phyloP scores from a whole-genome alignment of 2,113 vertebrate genomes.

The Oenanthe oenanthe region DNA sequence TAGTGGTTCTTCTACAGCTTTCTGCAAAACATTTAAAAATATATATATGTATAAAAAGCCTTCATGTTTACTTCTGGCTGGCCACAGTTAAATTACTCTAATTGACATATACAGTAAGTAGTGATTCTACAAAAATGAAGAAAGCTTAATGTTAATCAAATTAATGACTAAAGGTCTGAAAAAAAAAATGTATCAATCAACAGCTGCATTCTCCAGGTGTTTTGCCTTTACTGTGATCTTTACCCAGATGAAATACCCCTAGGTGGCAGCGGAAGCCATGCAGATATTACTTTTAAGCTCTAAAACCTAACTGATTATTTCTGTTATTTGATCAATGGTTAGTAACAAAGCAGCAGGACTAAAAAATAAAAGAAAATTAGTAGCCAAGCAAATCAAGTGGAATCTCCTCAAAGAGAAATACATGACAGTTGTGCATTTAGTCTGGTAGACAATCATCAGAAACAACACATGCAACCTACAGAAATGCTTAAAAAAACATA shows the following conservation, averaged over 20 bases:
- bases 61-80: slow-evolving; percentile 68
- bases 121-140: slow-evolving; percentile 70
- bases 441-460: not conserved
- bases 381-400: slow-evolving; percentile 14
- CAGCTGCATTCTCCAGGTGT: not conserved
- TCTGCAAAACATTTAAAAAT: slow-evolving; percentile 86
- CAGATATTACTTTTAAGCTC: not conserved
- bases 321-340: not conserved
- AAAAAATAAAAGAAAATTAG: not conserved
- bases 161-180: slow-evolving; percentile 12
- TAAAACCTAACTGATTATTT: not conserved
- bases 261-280: slow-evolving; percentile 51
- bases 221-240: not conserved
- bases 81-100: slow-evolving; percentile 75
- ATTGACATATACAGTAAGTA: slow-evolving; percentile 73
- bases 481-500: not conserved
- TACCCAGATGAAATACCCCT: slow-evolving; percentile 22
- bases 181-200: not conserved
- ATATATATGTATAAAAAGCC: slow-evolving; percentile 72
- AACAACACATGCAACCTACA: slow-evolving; percentile 18
- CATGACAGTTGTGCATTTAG: not conserved
- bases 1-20: slow-evolving; percentile 85
- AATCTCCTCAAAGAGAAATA: not conserved
- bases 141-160: slow-evolving; percentile 49
- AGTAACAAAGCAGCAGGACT: slow-evolving; percentile 23